These are phyloP conservation scores for Lateolabrax maculatus DNA, from an alignment of 2,797 vertebrate genomes.

Conservation along the genomic window DNA sequence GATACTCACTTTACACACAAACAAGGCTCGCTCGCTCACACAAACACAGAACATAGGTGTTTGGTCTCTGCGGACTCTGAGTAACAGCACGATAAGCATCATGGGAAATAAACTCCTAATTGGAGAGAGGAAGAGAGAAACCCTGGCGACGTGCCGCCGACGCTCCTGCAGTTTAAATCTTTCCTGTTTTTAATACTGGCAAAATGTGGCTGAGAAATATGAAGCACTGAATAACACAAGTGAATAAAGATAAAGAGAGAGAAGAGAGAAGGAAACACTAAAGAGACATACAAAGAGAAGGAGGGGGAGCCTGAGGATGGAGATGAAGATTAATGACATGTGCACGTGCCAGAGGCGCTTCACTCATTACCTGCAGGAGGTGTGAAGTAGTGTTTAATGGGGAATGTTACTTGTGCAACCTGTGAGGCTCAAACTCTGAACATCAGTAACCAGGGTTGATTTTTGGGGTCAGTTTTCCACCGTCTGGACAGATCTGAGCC, in stretches of 20 bases:
- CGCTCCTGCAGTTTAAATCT: neutral
- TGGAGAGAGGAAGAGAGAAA: slow-evolving; percentile 41
- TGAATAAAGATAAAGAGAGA: neutral
- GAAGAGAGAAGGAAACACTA: neutral
- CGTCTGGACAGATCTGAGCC: no score
- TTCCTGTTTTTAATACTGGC: neutral
- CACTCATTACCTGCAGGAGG: slow-evolving; percentile 32
- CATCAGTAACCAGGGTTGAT: neutral
- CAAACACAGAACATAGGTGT: slow-evolving; percentile 13
- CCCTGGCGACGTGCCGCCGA: neutral
- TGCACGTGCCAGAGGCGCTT: neutral
- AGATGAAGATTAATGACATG: slow-evolving; percentile 4
- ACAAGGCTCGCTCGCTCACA: slow-evolving; percentile 30
- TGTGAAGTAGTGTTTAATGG: neutral
- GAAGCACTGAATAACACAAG: neutral
- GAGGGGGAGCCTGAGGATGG: neutral
- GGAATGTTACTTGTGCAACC: neutral
- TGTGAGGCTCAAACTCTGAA: neutral
- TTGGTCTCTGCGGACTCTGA: slow-evolving; percentile 55
- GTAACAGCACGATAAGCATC: slow-evolving; percentile 54
- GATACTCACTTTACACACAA: slow-evolving; percentile 38
- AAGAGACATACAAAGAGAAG: neutral
- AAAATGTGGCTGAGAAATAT: neutral
- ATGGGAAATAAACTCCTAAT: slow-evolving; percentile 69
- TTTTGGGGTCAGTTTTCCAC: neutral